phyloP scores from a whole-genome alignment of 2,113 vertebrate genomes.

The Centropus bengalensis region DNA sequence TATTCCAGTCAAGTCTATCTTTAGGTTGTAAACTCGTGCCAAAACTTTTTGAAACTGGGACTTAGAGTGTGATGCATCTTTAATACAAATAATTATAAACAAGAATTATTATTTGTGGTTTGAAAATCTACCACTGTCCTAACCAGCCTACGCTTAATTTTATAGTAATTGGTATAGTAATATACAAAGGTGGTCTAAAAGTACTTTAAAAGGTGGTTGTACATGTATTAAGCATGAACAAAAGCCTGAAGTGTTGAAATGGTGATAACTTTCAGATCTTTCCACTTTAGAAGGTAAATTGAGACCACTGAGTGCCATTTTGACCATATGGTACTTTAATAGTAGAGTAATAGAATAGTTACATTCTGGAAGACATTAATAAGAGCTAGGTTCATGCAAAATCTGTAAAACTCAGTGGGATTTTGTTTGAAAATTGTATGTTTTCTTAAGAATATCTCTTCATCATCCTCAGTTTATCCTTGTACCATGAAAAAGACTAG shows the following conservation, averaged over 20 bases:
- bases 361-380: not conserved
- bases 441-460: not conserved
- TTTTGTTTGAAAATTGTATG: not conserved
- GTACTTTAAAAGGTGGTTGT: not conserved
- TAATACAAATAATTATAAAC: not conserved
- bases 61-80: not conserved
- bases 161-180: not conserved
- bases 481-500: not conserved
- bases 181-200: too few species aligned
- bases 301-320: not conserved
- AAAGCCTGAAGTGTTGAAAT: not conserved
- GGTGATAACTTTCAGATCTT: not conserved
- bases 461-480: not conserved
- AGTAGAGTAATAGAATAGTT: not conserved
- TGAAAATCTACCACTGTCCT: not conserved
- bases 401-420: not conserved
- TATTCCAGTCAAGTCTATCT: not conserved
- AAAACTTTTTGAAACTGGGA: not conserved
- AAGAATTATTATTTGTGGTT: not conserved
- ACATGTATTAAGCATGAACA: not conserved
- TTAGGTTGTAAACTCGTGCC: accelerated
- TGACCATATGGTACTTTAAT: not conserved
- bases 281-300: not conserved
- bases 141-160: not conserved
- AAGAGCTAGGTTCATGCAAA: not conserved